Percentiles rank a stretch among this genome's conserved stretches.
Conservation (phyloP, 35 echinoderm and acorn worm species). For the Heliocidaris erythrogramma region DNA sequence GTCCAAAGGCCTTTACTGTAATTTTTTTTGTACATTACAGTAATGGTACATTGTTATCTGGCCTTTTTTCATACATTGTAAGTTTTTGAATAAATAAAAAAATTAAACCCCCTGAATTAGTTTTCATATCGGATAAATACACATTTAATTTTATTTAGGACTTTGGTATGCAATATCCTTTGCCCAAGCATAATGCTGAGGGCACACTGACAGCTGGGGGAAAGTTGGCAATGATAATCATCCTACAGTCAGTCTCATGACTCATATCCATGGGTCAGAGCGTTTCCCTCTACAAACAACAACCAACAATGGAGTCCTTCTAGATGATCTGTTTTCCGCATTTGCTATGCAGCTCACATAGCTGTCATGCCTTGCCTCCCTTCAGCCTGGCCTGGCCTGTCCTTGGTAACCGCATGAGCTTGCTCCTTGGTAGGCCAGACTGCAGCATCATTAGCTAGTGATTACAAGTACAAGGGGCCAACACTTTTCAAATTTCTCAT, state of each 20-base stretch:
- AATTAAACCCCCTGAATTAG: too few species aligned
- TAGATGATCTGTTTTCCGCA: slow-evolving; percentile 1
- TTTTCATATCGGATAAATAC: too few species aligned
- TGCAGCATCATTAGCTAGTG: slow-evolving; percentile 8
- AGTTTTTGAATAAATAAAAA: too few species aligned
- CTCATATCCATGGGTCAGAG: slow-evolving; percentile 53
- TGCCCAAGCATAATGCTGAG: background rate
- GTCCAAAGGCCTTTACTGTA: too few species aligned
- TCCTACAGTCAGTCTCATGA: background rate
- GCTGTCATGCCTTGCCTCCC: background rate
- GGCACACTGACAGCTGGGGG: background rate
- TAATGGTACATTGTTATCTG: too few species aligned
- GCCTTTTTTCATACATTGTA: too few species aligned
- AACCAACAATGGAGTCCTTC: slow-evolving; percentile 43
- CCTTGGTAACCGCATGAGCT: background rate
- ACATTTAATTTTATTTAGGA: too few species aligned
- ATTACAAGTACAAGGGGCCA: background rate
- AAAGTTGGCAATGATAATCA: background rate
- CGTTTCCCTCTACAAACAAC: slow-evolving; percentile 41
- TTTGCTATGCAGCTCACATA: background rate
- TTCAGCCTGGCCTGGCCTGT: background rate
- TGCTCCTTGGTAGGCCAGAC: background rate
- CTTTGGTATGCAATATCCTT: too few species aligned
- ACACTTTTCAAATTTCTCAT: background rate
- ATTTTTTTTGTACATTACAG: too few species aligned